A percentile compares a stretch with the other conserved stretches of the same genome.
Evolutionary conservation across 2,113 vertebrate species (phyloP).

Genomic region (Echinops telfairi): DNA sequence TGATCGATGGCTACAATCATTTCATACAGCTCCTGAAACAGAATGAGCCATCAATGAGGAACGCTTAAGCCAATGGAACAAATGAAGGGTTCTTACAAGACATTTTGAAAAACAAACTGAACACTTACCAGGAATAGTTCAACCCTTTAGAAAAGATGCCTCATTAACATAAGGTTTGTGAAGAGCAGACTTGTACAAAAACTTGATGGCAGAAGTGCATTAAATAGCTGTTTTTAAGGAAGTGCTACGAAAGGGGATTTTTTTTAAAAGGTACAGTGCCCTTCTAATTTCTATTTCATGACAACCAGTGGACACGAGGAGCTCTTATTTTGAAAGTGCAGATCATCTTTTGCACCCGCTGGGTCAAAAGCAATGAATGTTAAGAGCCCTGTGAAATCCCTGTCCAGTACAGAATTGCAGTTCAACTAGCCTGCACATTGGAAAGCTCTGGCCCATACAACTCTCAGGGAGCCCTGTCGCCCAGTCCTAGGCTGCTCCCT

Average conservation of each 20-base stretch:
- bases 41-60: background rate
- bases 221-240: constrained; percentile 90
- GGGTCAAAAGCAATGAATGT: background rate
- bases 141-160: constrained; percentile 45
- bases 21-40: background rate
- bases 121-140: constrained; percentile 83
- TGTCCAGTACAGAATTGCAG: fast-evolving
- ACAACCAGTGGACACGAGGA: background rate
- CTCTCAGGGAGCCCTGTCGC: background rate
- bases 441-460: background rate
- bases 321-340: constrained; percentile 80
- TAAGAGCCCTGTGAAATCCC: background rate
- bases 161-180: constrained; percentile 58
- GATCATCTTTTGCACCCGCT: constrained; percentile 14
- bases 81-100: background rate
- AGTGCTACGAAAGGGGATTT: constrained; percentile 87
- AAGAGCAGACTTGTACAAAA: constrained; percentile 73
- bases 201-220: constrained; percentile 80
- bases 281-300: constrained; percentile 60
- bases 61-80: constrained; percentile 23
- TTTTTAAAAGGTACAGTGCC: constrained; percentile 86
- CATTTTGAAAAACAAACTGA: constrained; percentile 28
- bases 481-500: background rate
- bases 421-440: no score
- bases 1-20: background rate